Conservation (phyloP, 2,797 vertebrate genomes). For the Cyclura pinguis region DNA sequence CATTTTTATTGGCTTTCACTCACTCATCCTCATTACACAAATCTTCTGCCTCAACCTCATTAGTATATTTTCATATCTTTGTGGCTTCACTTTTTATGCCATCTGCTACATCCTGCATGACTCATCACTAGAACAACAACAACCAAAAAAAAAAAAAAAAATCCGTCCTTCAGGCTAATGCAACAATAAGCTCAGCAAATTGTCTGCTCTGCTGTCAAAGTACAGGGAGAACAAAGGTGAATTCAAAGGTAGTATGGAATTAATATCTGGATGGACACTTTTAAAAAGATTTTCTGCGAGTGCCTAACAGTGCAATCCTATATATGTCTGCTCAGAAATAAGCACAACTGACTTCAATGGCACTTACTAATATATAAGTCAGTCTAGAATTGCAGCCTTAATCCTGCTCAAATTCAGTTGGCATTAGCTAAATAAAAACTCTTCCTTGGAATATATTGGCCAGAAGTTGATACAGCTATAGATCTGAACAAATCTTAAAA, state of each 20-base stretch:
- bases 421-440: not conserved
- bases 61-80: slow-evolving; percentile 30
- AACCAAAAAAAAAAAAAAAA: slow-evolving; percentile 5
- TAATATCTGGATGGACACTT: not conserved
- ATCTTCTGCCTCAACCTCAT: slow-evolving; percentile 31
- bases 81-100: slow-evolving; percentile 36
- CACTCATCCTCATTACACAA: not conserved
- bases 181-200: not conserved
- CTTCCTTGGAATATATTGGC: not conserved
- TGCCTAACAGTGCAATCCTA: not conserved
- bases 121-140: slow-evolving; percentile 43
- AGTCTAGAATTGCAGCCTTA: not conserved
- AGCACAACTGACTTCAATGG: not conserved
- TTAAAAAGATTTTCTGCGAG: not conserved
- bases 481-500: slow-evolving; percentile 3
- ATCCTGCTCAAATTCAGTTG: not conserved
- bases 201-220: not conserved
- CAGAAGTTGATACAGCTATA: not conserved
- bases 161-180: not conserved
- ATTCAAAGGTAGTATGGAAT: rapidly evolving
- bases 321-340: not conserved
- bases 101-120: slow-evolving; percentile 46
- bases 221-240: not conserved
- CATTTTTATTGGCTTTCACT: slow-evolving; percentile 23
- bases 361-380: not conserved